Evolutionary conservation across 2,888 invertebrate genomes (phyloP), one percentile per base, ranked within the genome.

Genomic region (Seira ritae): DNA sequence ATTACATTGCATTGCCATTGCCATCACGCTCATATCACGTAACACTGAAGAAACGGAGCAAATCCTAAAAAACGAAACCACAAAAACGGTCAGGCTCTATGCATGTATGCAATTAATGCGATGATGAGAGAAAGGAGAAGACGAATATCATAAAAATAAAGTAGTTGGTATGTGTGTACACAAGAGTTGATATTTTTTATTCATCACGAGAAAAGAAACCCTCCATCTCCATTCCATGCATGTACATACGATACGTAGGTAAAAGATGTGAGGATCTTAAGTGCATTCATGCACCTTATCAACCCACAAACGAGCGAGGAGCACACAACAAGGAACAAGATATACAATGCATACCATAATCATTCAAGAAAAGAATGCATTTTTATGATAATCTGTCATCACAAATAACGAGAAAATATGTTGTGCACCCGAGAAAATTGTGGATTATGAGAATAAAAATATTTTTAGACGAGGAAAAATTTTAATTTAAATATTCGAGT

Each of bases 71-170:
- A 60, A n/a, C n/a, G n/a, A n/a, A 60, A 60, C 60, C 60, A 60
- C 60, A 60, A 60, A n/a, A 60, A 60, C 60, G 60, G 60, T n/a
- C 60, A 60, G n/a, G n/a, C n/a, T n/a, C n/a, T n/a, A n/a, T n/a
- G n/a, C n/a, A 60, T 60, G 60, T n/a, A 60, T 60, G 60, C 60
- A 60, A 60, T 60, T 60, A 60, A 60, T 6, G 17, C 60, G 60
- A 60, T 60, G n/a, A 60, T 17, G 4, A 60, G 60, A 17, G 17
- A 60, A 60, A 60, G 60, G n/a, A 60, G 42, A 42, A 6, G 42
- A 42, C 42, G 42, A 42, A 42, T 8, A 42, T 42, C 42, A 42
- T 42, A 42, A 42, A 42, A 42, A 42, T n/a, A n/a, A n/a, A n/a
- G n/a, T n/a, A 60, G 12, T 15, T 6, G n/a, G 17, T 10, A 17